Percentiles rank a stretch among this genome's conserved stretches.
Conservation (phyloP, 2,113 vertebrate genomes). For the Oreotragus oreotragus region DNA sequence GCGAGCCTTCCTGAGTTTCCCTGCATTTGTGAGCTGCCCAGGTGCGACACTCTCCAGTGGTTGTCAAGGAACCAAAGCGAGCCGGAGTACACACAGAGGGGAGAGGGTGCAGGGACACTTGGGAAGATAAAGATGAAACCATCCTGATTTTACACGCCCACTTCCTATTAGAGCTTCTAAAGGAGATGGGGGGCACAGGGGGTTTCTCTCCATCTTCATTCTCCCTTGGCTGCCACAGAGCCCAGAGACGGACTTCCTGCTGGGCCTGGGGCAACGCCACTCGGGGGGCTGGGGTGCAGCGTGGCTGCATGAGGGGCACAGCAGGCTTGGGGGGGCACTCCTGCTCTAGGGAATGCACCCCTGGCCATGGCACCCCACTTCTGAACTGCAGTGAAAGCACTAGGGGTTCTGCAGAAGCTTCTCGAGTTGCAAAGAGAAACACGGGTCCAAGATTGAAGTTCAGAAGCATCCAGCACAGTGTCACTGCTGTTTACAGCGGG, state of each 20-base stretch:
- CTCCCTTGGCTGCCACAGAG: background rate
- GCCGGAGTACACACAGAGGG: background rate
- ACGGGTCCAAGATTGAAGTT: background rate
- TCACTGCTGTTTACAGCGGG: background rate
- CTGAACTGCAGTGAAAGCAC: background rate
- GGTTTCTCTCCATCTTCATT: background rate
- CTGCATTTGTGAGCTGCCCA: background rate
- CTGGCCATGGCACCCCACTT: background rate
- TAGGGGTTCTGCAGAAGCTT: background rate
- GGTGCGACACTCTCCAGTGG: background rate
- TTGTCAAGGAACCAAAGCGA: background rate
- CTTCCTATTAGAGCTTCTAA: background rate
- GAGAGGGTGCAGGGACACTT: background rate
- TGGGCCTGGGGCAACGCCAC: background rate
- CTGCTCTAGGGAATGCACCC: background rate
- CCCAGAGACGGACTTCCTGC: background rate
- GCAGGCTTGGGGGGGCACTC: background rate
- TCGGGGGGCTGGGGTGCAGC: background rate
- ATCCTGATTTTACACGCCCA: background rate
- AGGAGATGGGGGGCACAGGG: background rate
- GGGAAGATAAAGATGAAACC: background rate
- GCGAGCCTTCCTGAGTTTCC: background rate
- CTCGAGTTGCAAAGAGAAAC: background rate
- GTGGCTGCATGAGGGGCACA: background rate
- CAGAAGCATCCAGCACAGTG: background rate